Percentiles rank a stretch among this genome's conserved stretches.
phyloP scores from a whole-genome alignment of 2,113 vertebrate species.

The Empidonax traillii region DNA sequence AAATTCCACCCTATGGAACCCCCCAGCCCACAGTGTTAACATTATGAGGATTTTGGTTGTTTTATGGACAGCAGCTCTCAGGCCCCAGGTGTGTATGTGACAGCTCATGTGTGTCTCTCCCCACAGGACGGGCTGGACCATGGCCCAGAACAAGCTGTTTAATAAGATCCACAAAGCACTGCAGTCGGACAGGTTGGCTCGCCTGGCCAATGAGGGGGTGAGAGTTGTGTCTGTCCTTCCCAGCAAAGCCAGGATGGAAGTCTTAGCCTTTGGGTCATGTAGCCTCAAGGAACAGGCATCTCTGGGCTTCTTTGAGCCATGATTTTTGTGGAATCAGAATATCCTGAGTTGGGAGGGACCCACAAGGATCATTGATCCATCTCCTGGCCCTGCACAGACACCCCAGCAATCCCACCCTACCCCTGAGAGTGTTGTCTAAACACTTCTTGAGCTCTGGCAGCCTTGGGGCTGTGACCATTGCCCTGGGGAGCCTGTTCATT shows the following conservation, averaged over 20 bases:
- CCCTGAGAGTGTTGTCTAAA: not conserved
- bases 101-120: accelerated
- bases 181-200: slow-evolving; percentile 90
- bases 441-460: not conserved
- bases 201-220: slow-evolving; percentile 93
- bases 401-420: not conserved
- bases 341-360: not conserved
- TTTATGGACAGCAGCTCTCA: not conserved
- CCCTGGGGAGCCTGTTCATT: not conserved
- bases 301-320: accelerated
- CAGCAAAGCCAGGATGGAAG: accelerated
- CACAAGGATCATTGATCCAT: accelerated
- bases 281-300: not conserved
- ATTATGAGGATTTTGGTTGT: too few species aligned
- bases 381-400: not conserved
- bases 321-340: not conserved
- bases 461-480: not conserved
- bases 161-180: slow-evolving; percentile 96
- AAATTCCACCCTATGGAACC: not conserved
- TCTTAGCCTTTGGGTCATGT: not conserved
- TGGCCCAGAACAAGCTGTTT: slow-evolving; percentile 95
- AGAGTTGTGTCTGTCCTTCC: not conserved
- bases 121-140: slow-evolving; percentile 89
- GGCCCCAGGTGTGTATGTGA: not conserved
- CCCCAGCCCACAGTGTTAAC: not conserved